Base-by-base conservation (phyloP, 2,797 vertebrate genomes). In the Ctenosaura bakeri region DNA sequence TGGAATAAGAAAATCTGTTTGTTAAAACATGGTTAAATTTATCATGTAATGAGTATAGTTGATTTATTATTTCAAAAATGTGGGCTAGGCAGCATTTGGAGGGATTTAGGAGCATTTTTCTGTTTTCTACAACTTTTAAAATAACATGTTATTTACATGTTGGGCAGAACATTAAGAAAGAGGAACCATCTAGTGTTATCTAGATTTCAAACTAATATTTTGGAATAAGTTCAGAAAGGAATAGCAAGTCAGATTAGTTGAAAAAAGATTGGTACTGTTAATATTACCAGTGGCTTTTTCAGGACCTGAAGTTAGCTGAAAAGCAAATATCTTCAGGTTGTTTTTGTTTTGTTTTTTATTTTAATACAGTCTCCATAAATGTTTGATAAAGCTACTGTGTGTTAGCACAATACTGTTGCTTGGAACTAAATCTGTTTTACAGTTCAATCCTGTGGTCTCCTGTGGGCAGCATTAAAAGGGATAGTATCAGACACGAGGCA, bases 241-340 rank as follows among this genome's bases (percentile, higher is more conserved):
- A 71, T 24, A 85, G 83, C 64, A 85, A n/a, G 26, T 22, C 14
- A 5, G 59, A 9, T 2, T 29, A 73, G 46, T 6, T 35, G 64
- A 85, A 54, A 29, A n/a, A 71, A 85, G 66, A 52, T 35, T 87
- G 29, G 18, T 24, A 20, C 35, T 46, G 16, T 54, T 76, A 4
- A 59, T 38, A 13, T 85, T 78, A 91, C 56, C 79, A 86, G 73
- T 4, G 87, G 66, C 32, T 90, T 92, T 54, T 91, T 93, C 90
- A 89, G 91, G 94, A 92, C 91, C 90, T 93, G 94, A 92, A 87
- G 76, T 90, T 52, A 85, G 26, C 76, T 89, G 29, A 71, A 94
- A 93, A 85, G 89, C 59, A 91, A 93, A 87, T 90, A 87, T 86
- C 78, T 93, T 80, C 87, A 9, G 13, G 52, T 52, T 52, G 52